A percentile compares a stretch with the other conserved stretches of the same genome.
Conservation (phyloP, 2,888 invertebrate genomes). For the Tromatobia lineatoria region DNA sequence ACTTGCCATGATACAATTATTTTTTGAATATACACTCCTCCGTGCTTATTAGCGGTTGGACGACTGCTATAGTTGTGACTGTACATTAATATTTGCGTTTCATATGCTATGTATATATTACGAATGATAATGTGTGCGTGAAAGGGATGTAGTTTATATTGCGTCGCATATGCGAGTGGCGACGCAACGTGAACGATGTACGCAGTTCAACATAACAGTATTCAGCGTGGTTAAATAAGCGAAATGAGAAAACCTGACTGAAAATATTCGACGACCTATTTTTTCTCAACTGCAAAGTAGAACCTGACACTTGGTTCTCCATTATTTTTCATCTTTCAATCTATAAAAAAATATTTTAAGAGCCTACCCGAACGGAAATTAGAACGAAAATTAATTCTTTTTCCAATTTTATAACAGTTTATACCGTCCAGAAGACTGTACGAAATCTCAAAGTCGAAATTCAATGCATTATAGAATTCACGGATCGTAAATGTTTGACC, state of each 20-base stretch:
- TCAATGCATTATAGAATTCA: no score
- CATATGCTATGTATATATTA: constrained; percentile 1
- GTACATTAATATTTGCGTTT: constrained; percentile 23
- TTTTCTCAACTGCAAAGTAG: no score
- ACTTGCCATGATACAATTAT: not conserved
- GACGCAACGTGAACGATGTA: not conserved
- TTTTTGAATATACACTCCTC: constrained; percentile 1
- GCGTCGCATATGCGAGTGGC: not conserved
- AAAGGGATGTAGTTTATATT: not conserved
- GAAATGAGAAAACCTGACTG: constrained; percentile 7
- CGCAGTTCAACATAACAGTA: constrained; percentile 1
- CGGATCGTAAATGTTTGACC: no score
- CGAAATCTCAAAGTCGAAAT: no score
- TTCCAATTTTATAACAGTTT: no score
- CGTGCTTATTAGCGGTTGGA: constrained; percentile 21
- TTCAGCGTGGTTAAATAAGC: not conserved
- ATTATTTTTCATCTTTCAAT: no score
- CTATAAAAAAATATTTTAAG: no score
- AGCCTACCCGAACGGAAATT: no score
- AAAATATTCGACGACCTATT: not conserved
- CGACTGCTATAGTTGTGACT: constrained; percentile 11
- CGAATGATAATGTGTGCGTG: not conserved
- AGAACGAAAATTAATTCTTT: no score
- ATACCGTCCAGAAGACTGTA: no score
- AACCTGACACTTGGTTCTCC: no score